phyloP scores from a whole-genome alignment of 2,113 vertebrate genomes.

The Oplegnathus fasciatus region DNA sequence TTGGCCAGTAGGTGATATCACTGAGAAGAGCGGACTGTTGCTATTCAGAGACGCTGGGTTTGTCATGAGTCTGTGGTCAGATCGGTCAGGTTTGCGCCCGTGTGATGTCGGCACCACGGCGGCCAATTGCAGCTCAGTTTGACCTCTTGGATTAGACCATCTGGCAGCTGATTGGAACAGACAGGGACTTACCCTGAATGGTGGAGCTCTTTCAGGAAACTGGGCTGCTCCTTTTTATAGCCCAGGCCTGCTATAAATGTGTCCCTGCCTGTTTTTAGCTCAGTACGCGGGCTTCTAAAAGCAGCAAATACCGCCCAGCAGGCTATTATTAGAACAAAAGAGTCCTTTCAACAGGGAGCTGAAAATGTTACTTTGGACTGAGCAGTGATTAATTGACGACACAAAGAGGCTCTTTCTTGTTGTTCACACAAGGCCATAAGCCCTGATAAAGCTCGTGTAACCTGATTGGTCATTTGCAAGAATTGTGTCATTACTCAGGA shows the following conservation, averaged over 20 bases:
- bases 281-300: conserved; percentile 35
- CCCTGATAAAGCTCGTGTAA: conserved; percentile 17
- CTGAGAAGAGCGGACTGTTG: conserved; percentile 44
- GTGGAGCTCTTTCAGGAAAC: conserved; percentile 60
- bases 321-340: conserved; percentile 76
- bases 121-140: conserved; percentile 41
- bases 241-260: conserved; percentile 57
- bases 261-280: conserved; percentile 68
- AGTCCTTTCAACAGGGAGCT: conserved; percentile 49
- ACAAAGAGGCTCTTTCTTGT: conserved; percentile 22
- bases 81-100: background rate
- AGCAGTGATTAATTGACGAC: conserved; percentile 44
- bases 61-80: conserved; percentile 22
- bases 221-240: conserved; percentile 68
- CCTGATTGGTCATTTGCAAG: conserved; percentile 28
- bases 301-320: conserved; percentile 31
- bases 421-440: conserved; percentile 8
- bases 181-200: conserved; percentile 57
- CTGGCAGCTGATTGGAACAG: conserved; percentile 57
- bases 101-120: conserved; percentile 21
- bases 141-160: conserved; percentile 32
- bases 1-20: conserved; percentile 10
- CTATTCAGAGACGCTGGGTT: conserved; percentile 40
- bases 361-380: conserved; percentile 42
- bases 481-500: conserved; percentile 13